These are phyloP conservation scores for Alectoris magna DNA, from an alignment of 2,797 vertebrate genomes.

Conservation along the genomic window DNA sequence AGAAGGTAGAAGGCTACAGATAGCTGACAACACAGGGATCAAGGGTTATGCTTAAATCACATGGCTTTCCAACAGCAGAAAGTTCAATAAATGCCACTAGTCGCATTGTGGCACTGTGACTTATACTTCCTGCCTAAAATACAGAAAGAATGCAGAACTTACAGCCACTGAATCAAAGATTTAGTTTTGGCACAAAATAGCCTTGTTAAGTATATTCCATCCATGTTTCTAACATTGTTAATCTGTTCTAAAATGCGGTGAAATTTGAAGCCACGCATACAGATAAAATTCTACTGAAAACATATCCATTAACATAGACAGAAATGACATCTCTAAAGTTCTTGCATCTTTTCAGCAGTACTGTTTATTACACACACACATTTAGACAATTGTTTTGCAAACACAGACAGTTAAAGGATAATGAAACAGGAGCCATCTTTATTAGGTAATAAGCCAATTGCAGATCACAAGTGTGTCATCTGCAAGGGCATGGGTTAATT, in stretches of 20 bases:
- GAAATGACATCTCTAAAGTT: conserved; percentile 1
- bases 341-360: conserved; percentile 53
- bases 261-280: conserved; percentile 51
- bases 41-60: background rate
- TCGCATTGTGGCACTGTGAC: accelerated
- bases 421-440: conserved; percentile 66
- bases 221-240: conserved; percentile 57
- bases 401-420: conserved; percentile 45
- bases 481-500: conserved; percentile 33
- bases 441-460: conserved; percentile 60
- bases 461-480: conserved; percentile 47
- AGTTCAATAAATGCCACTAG: background rate
- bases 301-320: conserved; percentile 22
- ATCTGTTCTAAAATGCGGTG: conserved; percentile 41
- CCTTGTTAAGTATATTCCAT: conserved; percentile 52
- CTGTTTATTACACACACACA: conserved; percentile 52
- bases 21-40: background rate
- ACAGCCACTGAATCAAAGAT: background rate
- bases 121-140: background rate
- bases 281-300: conserved; percentile 44
- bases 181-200: conserved; percentile 50
- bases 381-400: conserved; percentile 56
- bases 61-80: background rate
- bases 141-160: background rate
- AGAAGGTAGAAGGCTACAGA: background rate